phyloP scores from a whole-genome alignment of 2,888 invertebrate genomes.

The Nymphalis c-album region DNA sequence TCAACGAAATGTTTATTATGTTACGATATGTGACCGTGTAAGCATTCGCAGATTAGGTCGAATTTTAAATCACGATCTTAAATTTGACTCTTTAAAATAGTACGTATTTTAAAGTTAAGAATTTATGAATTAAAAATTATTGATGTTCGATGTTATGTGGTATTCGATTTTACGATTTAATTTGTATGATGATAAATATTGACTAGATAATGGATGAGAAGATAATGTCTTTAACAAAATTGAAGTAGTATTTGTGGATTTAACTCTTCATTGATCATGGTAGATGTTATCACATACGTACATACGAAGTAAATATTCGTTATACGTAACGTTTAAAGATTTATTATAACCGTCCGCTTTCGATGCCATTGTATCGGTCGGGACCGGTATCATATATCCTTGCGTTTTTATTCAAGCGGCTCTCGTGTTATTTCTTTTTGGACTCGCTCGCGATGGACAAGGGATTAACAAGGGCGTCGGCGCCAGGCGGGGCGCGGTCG shows the following conservation, averaged over 20 bases:
- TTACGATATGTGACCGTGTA: slow-evolving; percentile 11
- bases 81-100: not conserved
- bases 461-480: slow-evolving; percentile 74
- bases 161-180: no score
- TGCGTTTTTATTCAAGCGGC: slow-evolving; percentile 51
- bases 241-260: no score
- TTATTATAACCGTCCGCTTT: slow-evolving; percentile 31
- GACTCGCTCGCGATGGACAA: slow-evolving; percentile 58
- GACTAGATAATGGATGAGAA: no score
- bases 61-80: not conserved
- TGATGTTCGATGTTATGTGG: no score
- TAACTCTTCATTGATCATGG: not conserved
- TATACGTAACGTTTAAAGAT: slow-evolving; percentile 18
- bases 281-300: not conserved
- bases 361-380: slow-evolving; percentile 54
- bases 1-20: slow-evolving; percentile 30
- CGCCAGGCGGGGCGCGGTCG: slow-evolving; percentile 64
- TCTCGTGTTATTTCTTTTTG: slow-evolving; percentile 54
- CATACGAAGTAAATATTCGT: slow-evolving; percentile 11
- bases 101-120: no score
- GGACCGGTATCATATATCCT: slow-evolving; percentile 57
- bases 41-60: not conserved
- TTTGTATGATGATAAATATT: no score
- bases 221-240: no score
- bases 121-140: not conserved